Base-by-base conservation (phyloP, 2,113 vertebrate genomes). In the Camelus dromedarius region DNA sequence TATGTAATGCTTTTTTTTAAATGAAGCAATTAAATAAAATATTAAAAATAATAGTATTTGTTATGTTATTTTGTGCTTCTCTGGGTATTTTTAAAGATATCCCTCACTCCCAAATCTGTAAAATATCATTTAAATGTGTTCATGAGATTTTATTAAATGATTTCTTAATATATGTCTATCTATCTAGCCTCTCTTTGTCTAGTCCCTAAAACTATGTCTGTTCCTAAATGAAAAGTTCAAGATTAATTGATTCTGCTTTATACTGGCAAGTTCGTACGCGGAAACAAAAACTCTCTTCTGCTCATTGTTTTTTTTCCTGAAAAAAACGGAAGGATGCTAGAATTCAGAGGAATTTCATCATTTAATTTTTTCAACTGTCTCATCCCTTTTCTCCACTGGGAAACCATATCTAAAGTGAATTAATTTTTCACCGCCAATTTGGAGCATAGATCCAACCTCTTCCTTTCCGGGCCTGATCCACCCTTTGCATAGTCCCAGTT, bases 391-490 rank as follows among this genome's bases (percentile, higher is more conserved):
- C 32, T 86, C 62, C 52, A 9, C 70, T 93, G 24, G 77, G 60
- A 92, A 93, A 86, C n/a, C 79, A 32, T 35, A 32, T 96, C 82
- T 50, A 85, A 91, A 85, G 72, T 90, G 79, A 94, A 89, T 82
- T 81, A 67, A 75, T 89, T 67, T 86, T 80, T 85, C 86, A 70
- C 60, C 81, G 52, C 35, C 62, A 93, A 75, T 84, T 95, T 95
- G 72, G 56, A 89, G 72, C 52, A 48, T 20, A 76, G 4, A 73
- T 42, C 26, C 69, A 89, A 92, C 54, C 83, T 42, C 54, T 54
- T 88, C 48, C 79, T 96, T 92, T 22, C 30, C 28, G 66, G 64
- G 62, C 54, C 67, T 89, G 6, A 58, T 56, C 35, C 77, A 48
- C 15, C 20, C 32, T 69, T 82, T 67, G 77, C 88, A 60, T 28